Percentiles rank a stretch among this genome's conserved stretches.
Conservation (phyloP, 2,888 invertebrate species). For the Melolontha melolontha region DNA sequence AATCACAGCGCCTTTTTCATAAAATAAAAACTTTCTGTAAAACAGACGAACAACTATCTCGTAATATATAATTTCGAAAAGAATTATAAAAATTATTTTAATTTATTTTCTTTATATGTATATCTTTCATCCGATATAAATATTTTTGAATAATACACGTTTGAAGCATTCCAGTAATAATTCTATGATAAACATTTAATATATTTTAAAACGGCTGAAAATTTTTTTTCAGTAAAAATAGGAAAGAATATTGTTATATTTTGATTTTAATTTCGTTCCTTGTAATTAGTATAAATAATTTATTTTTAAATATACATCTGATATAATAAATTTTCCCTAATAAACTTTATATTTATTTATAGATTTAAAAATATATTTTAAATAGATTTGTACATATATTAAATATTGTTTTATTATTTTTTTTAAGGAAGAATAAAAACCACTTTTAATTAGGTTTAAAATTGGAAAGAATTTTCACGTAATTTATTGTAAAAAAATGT, state of each 20-base stretch:
- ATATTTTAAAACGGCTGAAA: neutral
- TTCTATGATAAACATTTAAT: constrained; percentile 2
- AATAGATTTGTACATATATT: constrained; percentile 1
- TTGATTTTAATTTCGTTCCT: neutral
- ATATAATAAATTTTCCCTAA: neutral
- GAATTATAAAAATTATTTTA: neutral
- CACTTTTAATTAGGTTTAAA: too few species aligned
- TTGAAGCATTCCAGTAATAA: constrained; percentile 29
- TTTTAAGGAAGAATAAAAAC: neutral
- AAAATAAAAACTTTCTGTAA: neutral
- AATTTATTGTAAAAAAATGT: neutral
- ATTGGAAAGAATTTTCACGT: too few species aligned
- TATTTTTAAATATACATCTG: neutral
- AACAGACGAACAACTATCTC: constrained; percentile 11
- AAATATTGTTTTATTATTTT: constrained; percentile 8
- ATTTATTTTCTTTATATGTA: constrained; percentile 1
- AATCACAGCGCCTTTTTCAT: too few species aligned
- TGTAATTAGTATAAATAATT: neutral
- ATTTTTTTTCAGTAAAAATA: neutral
- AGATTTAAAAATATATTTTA: constrained; percentile 4
- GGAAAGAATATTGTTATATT: constrained; percentile 5
- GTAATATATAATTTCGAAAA: constrained; percentile 1
- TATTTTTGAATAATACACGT: constrained; percentile 3
- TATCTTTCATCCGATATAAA: neutral
- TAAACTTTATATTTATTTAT: constrained; percentile 5